These are phyloP conservation scores for Neosilurus hyrtlii DNA, from an alignment of 2,797 vertebrate species.

Conservation along the genomic window DNA sequence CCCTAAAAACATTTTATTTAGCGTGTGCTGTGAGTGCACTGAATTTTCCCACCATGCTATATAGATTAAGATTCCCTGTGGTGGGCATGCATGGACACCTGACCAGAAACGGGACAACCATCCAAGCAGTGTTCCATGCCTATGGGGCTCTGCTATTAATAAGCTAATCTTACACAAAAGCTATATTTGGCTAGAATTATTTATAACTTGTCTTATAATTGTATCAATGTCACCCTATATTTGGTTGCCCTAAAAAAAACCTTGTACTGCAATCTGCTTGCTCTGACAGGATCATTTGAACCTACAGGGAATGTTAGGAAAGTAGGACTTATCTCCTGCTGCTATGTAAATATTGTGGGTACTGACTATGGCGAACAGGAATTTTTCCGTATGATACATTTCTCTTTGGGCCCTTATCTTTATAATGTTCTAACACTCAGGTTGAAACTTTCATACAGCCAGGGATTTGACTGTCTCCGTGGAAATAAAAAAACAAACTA, in stretches of 20 bases:
- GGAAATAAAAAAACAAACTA: neutral
- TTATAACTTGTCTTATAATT: too few species aligned
- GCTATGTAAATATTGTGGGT: conserved; percentile 39
- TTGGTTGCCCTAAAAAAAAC: neutral
- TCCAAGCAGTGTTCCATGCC: too few species aligned
- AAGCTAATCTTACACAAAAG: too few species aligned
- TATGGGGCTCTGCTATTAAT: too few species aligned
- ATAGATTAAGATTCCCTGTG: too few species aligned
- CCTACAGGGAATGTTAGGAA: neutral
- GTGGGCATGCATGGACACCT: too few species aligned
- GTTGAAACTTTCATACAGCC: neutral
- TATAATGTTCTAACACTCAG: neutral
- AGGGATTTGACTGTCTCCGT: neutral
- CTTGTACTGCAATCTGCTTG: conserved; percentile 5
- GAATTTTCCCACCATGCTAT: too few species aligned
- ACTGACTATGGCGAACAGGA: neutral
- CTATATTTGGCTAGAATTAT: too few species aligned
- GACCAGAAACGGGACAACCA: too few species aligned
- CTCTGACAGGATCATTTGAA: conserved; percentile 3
- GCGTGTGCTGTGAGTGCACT: too few species aligned
- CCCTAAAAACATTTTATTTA: too few species aligned
- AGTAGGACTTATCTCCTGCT: conserved; percentile 31
- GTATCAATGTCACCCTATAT: too few species aligned
- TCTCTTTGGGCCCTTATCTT: conserved; percentile 28
- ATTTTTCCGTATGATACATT: conserved; percentile 30